Base-by-base conservation (phyloP, 2,797 vertebrate genomes). In the Hoplostethus atlanticus region DNA sequence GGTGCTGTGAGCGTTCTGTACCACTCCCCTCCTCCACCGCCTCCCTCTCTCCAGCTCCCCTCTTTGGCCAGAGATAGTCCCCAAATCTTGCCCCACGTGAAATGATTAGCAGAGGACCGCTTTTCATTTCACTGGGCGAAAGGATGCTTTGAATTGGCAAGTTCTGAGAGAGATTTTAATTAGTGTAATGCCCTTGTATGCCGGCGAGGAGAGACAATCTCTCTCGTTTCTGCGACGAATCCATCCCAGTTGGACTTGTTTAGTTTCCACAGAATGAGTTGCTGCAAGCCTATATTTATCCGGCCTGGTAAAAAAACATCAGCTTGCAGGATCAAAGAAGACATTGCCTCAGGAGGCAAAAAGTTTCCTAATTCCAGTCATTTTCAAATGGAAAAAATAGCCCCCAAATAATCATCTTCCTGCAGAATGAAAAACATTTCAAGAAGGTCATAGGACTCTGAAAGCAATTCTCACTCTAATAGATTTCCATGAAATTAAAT, bases 401-500 rank as follows among this genome's bases (percentile, higher is more conserved):
- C 28, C 59, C 54, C 65, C 72, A 90, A 93, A 92, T 71, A 90
- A 91, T 90, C 73, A 86, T 89, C 79, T 85, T 91, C 68, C 72
- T 68, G 76, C 83, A 81, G 80, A 89, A 83, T 84, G 80, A 84
- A 87, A 88, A 88, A 86, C 56, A 85, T 89, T 90, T 92, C 77
- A 89, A 92, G 87, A 79, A 93, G 90, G 87, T 92, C 87, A 90
- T 52, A 89, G 87, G 86, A 93, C 86, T 88, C 88, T 64, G 73
- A 93, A 91, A 92, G 90, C 89, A 92, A 90, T 91, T 90, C 90
- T 91, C 81, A 73, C 73, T 87, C 79, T 91, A 92, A 93, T 92
- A 92, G 90, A 87, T 91, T 92, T 92, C 87, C 89, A 92, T 89
- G 71, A 90, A 93, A 92, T 91, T 89, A 93, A 91, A 91, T 88